phyloP scores from a whole-genome alignment of 2,797 vertebrate genomes.

The Enteromius trimaculatus region DNA sequence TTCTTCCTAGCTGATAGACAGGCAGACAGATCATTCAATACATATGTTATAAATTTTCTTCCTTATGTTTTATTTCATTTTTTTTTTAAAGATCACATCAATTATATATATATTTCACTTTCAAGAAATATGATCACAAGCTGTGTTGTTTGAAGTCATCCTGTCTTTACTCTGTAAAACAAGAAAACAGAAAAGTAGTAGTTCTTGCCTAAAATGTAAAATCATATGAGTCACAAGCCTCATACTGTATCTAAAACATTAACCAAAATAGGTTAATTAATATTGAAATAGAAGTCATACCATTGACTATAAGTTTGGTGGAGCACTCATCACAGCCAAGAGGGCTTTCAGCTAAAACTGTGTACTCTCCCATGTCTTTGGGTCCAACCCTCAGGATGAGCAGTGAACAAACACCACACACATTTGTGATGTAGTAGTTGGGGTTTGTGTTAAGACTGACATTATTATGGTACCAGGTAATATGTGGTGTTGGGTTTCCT shows the following conservation, averaged over 20 bases:
- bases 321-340: constrained; percentile 78
- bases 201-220: background rate
- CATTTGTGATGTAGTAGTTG: constrained; percentile 81
- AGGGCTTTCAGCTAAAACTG: constrained; percentile 79
- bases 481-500: constrained; percentile 80
- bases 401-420: constrained; percentile 90
- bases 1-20: background rate
- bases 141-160: background rate
- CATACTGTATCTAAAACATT: background rate
- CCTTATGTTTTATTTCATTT: background rate
- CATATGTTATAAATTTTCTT: background rate
- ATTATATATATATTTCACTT: background rate
- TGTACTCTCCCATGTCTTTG: constrained; percentile 83
- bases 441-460: constrained; percentile 81
- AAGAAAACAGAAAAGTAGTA: constrained; percentile 27
- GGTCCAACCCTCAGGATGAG: constrained; percentile 78
- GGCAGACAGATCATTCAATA: background rate
- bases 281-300: constrained; percentile 62
- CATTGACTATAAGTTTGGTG: constrained; percentile 82
- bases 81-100: background rate
- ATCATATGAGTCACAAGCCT: background rate
- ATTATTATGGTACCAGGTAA: constrained; percentile 86
- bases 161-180: constrained; percentile 68
- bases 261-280: background rate
- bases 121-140: constrained; percentile 21